Evolutionary conservation across 2,113 vertebrate genomes (phyloP).

Genomic region (Hemiprocne comata): DNA sequence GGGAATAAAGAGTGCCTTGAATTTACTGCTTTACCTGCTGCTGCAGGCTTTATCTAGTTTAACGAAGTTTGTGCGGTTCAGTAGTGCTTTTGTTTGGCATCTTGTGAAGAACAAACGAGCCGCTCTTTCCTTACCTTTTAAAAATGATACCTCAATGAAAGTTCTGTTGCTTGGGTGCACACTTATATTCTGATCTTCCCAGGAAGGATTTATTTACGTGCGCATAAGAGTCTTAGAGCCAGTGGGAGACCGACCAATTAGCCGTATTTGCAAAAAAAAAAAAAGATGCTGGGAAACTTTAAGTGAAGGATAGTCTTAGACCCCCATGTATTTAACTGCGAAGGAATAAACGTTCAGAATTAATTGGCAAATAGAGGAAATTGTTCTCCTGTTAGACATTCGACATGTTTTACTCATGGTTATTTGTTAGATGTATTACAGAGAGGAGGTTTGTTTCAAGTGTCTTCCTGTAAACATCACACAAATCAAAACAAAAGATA

Average conservation of each 20-base stretch:
- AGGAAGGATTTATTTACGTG: constrained; percentile 51
- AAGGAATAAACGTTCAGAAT: not conserved
- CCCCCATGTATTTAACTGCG: not conserved
- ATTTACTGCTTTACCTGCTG: constrained; percentile 43
- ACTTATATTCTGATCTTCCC: not conserved
- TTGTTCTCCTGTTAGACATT: constrained; percentile 19
- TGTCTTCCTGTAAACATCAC: constrained; percentile 49
- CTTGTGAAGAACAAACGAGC: constrained; percentile 14
- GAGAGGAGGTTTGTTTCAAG: constrained; percentile 33
- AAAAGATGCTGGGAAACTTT: constrained; percentile 46
- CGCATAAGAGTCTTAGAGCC: constrained; percentile 14
- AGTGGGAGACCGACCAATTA: constrained; percentile 32
- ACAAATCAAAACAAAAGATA: constrained; percentile 59
- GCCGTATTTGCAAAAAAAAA: constrained; percentile 1
- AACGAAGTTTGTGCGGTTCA: constrained; percentile 65
- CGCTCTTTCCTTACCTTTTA: constrained; percentile 53
- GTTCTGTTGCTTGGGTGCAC: constrained; percentile 44
- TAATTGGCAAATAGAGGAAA: not conserved
- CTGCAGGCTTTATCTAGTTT: constrained; percentile 45
- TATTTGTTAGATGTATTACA: not conserved
- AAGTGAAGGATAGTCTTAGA: not conserved
- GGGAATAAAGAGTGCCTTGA: not conserved
- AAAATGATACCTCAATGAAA: constrained; percentile 57
- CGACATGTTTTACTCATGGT: not conserved
- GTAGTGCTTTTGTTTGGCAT: constrained; percentile 45